Evolutionary conservation across 2,113 vertebrate genomes (phyloP).

Genomic region (Bubo bubo): DNA sequence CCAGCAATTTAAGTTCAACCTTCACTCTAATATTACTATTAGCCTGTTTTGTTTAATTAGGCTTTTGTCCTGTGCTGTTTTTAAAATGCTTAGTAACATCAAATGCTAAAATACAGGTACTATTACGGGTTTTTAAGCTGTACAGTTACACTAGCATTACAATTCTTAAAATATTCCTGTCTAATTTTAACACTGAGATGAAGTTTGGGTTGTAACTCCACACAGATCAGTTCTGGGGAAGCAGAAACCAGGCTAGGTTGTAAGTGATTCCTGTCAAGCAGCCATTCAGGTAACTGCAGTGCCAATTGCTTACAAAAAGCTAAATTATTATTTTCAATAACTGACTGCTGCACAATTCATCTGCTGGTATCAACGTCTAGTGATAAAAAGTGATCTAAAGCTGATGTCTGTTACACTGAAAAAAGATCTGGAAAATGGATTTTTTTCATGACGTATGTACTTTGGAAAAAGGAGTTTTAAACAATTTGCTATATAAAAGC

Average conservation of each 20-base stretch:
- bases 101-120: neutral
- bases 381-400: neutral
- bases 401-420: neutral
- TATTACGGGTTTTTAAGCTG: neutral
- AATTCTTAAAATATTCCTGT: neutral
- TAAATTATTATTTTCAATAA: neutral
- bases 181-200: neutral
- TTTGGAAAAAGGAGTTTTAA: neutral
- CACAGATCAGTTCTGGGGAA: neutral
- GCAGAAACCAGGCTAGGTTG: slow-evolving; percentile 21
- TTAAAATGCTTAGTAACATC: neutral
- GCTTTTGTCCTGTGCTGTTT: slow-evolving; percentile 4
- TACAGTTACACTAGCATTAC: neutral
- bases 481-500: neutral
- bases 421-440: neutral
- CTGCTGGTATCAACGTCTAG: neutral
- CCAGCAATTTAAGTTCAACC: neutral
- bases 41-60: neutral
- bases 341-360: neutral
- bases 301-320: slow-evolving; percentile 37
- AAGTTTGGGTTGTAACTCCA: neutral
- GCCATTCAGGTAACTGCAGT: neutral
- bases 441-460: neutral
- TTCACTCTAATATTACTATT: neutral
- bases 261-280: neutral